Evolutionary conservation across 2,797 vertebrate species (phyloP).

Genomic region (Sebastes elongatus): DNA sequence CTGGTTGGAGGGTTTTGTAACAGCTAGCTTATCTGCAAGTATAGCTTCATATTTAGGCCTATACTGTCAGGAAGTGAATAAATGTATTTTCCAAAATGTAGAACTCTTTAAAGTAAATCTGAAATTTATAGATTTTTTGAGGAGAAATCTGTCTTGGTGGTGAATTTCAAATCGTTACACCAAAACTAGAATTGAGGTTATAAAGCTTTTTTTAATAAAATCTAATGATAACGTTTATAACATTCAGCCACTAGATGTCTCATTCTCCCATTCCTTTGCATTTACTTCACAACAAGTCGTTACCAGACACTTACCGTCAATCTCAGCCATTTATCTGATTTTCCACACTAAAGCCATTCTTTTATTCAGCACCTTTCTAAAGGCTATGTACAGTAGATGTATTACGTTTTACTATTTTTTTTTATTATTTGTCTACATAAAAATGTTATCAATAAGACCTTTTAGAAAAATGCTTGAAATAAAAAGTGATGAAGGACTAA

Average conservation of each 20-base stretch:
- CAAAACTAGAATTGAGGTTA: neutral
- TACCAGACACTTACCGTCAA: too few species aligned
- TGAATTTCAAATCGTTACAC: neutral
- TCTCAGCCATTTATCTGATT: too few species aligned
- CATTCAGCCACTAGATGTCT: too few species aligned
- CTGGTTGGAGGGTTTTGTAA: neutral
- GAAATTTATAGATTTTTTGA: neutral
- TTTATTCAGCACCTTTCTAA: too few species aligned
- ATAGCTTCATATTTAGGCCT: neutral
- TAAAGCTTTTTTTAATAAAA: neutral
- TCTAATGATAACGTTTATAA: too few species aligned
- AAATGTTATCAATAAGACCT: too few species aligned
- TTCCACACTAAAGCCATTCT: too few species aligned
- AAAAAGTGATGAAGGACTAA: neutral
- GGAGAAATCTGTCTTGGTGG: neutral
- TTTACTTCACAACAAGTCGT: too few species aligned
- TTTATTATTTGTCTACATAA: too few species aligned
- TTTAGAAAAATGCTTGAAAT: neutral
- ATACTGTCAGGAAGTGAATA: neutral
- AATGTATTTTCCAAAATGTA: neutral
- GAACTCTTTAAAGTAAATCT: neutral
- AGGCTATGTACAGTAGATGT: too few species aligned
- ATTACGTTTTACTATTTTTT: too few species aligned
- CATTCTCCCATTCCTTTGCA: too few species aligned
- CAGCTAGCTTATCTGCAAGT: neutral